Conservation (phyloP, 2,888 invertebrate species). For the Papilio protenor region DNA sequence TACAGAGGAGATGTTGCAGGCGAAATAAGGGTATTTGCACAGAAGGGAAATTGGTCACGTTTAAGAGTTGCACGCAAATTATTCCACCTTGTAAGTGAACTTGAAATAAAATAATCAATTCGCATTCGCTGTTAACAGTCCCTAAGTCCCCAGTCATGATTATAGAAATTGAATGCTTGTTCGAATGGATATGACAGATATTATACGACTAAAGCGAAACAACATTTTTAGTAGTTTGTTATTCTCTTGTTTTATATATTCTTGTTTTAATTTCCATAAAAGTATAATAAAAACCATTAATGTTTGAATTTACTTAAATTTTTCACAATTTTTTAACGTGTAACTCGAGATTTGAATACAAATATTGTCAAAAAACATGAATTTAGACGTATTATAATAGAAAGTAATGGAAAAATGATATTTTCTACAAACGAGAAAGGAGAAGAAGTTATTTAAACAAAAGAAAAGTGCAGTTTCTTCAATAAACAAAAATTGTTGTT, state of each 20-base stretch:
- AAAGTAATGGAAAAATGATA: too few species aligned
- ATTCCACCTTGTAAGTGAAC: constrained; percentile 60
- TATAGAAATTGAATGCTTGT: background rate
- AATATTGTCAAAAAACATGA: too few species aligned
- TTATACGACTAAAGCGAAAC: constrained; percentile 21
- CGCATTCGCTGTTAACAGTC: background rate
- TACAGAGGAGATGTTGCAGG: constrained; percentile 43
- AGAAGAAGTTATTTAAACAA: too few species aligned
- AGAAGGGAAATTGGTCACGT: constrained; percentile 60
- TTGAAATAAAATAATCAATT: constrained; percentile 1
- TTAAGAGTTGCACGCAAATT: constrained; percentile 61
- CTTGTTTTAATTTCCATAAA: background rate
- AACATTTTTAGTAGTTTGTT: background rate
- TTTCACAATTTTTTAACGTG: too few species aligned
- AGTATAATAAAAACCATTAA: background rate
- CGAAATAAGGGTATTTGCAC: constrained; percentile 50
- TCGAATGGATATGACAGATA: background rate
- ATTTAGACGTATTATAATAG: too few species aligned
- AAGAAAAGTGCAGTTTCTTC: too few species aligned
- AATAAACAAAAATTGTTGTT: too few species aligned
- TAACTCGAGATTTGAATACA: too few species aligned
- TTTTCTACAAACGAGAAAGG: too few species aligned
- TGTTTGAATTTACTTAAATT: too few species aligned
- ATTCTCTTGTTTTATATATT: background rate
- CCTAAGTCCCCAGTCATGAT: background rate